Evolutionary conservation across 2,113 vertebrate species (phyloP).

Genomic region (Lophius piscatorius): DNA sequence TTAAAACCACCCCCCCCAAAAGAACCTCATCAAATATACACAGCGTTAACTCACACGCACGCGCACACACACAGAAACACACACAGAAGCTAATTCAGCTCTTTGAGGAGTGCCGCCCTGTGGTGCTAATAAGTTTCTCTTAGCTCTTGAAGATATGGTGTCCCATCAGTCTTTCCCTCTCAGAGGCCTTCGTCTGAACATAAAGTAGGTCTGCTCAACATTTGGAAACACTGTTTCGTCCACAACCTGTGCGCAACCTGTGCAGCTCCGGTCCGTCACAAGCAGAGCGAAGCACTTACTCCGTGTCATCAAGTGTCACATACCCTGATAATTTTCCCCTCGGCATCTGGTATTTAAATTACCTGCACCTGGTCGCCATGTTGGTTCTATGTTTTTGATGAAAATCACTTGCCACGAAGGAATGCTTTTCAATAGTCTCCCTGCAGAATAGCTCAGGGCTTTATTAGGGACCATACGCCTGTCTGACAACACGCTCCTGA

Average conservation of each 20-base stretch:
- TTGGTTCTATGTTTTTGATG: slow-evolving; percentile 68
- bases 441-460: slow-evolving; percentile 54
- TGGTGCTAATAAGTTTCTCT: slow-evolving; percentile 57
- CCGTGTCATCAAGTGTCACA: slow-evolving; percentile 70
- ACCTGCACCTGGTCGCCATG: slow-evolving; percentile 68
- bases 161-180: slow-evolving; percentile 21
- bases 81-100: slow-evolving; percentile 52
- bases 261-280: slow-evolving; percentile 35
- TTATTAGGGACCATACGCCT: slow-evolving; percentile 69
- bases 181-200: slow-evolving; percentile 24
- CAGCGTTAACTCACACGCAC: slow-evolving; percentile 48
- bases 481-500: slow-evolving; percentile 64
- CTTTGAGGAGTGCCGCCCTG: slow-evolving; percentile 39
- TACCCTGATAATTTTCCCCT: slow-evolving; percentile 58
- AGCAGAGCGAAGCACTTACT: slow-evolving; percentile 40
- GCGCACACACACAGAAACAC: neutral
- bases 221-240: slow-evolving; percentile 3
- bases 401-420: slow-evolving; percentile 62
- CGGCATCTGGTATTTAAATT: slow-evolving; percentile 63
- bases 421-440: slow-evolving; percentile 63
- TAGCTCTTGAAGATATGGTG: slow-evolving; percentile 11
- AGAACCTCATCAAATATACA: slow-evolving; percentile 68
- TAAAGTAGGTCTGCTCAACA: slow-evolving; percentile 11
- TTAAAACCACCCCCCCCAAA: no score
- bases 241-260: slow-evolving; percentile 41